Conservation (phyloP, 2,113 vertebrate species). For the Nibea albiflora region DNA sequence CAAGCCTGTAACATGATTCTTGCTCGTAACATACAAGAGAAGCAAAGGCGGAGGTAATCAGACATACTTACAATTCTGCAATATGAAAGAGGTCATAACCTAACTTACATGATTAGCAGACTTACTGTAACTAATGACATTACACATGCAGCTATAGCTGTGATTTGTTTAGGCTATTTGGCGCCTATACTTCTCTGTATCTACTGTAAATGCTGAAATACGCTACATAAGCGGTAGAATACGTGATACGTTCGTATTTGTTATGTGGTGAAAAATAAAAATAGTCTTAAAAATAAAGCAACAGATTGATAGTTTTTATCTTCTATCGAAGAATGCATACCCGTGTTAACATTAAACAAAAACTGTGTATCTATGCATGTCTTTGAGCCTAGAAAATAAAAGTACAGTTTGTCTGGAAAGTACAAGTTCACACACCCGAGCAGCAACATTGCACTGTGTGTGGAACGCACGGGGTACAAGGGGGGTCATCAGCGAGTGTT, state of each 20-base stretch:
- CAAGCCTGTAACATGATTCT: slow-evolving; percentile 59
- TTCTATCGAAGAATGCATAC: neutral
- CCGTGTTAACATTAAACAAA: neutral
- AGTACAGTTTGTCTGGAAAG: slow-evolving; percentile 41
- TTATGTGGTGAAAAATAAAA: neutral
- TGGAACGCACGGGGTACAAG: slow-evolving; percentile 59
- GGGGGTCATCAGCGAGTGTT: slow-evolving; percentile 81
- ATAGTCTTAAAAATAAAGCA: neutral
- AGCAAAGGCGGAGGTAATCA: slow-evolving; percentile 52
- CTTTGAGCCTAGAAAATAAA: slow-evolving; percentile 5
- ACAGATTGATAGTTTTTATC: neutral
- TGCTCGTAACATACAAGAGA: slow-evolving; percentile 39
- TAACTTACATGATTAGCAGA: slow-evolving; percentile 32
- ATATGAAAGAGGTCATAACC: slow-evolving; percentile 41
- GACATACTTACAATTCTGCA: slow-evolving; percentile 46
- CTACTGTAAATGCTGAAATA: slow-evolving; percentile 11
- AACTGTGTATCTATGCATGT: neutral
- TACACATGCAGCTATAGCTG: slow-evolving; percentile 18
- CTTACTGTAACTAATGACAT: slow-evolving; percentile 43
- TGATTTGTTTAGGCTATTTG: slow-evolving; percentile 32
- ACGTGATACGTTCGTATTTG: neutral
- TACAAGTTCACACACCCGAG: slow-evolving; percentile 36
- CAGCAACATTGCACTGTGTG: slow-evolving; percentile 44
- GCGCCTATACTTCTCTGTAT: neutral
- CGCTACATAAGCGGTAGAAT: neutral